phyloP scores from a whole-genome alignment of 2,888 invertebrate species.

The Athrips mouffetella region DNA sequence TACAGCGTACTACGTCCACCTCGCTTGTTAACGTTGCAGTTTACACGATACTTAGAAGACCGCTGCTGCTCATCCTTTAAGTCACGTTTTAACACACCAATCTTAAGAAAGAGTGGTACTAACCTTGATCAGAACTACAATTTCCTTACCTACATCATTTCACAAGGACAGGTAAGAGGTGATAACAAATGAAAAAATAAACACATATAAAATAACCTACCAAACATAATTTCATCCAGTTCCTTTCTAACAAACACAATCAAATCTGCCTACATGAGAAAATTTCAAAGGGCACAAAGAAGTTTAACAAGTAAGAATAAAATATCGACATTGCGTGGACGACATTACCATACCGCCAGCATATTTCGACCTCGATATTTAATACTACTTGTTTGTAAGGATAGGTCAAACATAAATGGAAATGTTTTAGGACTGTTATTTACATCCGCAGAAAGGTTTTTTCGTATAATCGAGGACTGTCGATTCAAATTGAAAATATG shows the following conservation, averaged over 20 bases:
- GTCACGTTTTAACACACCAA: no score
- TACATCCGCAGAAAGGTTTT: conserved; percentile 50
- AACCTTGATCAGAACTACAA: no score
- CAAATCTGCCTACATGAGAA: conserved; percentile 41
- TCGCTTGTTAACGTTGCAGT: no score
- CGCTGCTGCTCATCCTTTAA: no score
- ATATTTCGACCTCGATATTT: conserved; percentile 17
- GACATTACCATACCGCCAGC: conserved; percentile 39
- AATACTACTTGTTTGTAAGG: conserved; percentile 12
- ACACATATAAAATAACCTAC: neutral
- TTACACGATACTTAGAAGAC: no score
- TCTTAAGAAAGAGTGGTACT: no score
- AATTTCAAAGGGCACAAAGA: conserved; percentile 51
- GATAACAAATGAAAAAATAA: neutral
- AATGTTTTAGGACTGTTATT: conserved; percentile 46
- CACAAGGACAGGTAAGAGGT: no score
- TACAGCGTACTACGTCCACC: no score
- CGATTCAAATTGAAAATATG: conserved; percentile 67
- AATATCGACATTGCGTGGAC: conserved; percentile 61
- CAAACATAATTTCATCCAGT: neutral
- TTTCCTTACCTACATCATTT: no score
- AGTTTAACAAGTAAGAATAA: conserved; percentile 67
- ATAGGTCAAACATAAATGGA: conserved; percentile 36
- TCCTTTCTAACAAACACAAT: conserved; percentile 17
- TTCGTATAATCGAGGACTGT: conserved; percentile 60